These are phyloP conservation scores for Colletes gigas DNA, from an alignment of 1,140 invertebrate genomes.

Conservation along the genomic window DNA sequence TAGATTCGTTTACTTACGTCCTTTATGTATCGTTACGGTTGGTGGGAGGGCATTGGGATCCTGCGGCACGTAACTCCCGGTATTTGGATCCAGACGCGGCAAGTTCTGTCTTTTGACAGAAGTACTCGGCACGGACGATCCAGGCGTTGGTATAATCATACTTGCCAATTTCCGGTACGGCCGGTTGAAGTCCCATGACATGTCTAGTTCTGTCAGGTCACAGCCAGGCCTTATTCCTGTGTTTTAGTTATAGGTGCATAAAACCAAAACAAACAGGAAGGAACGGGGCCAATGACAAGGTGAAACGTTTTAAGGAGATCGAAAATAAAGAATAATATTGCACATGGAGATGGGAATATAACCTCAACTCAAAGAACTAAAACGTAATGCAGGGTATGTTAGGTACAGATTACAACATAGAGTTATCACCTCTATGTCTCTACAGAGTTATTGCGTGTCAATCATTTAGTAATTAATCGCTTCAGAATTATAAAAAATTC, in stretches of 20 bases:
- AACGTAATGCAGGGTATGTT: conserved; percentile 31
- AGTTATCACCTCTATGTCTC: neutral
- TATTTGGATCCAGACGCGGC: conserved; percentile 80
- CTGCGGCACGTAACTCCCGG: conserved; percentile 83
- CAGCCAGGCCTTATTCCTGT: conserved; percentile 91
- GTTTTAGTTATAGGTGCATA: conserved; percentile 77
- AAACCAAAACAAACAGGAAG: conserved; percentile 76
- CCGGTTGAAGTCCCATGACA: conserved; percentile 78
- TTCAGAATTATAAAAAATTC: neutral
- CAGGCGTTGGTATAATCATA: conserved; percentile 75
- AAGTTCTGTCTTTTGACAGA: conserved; percentile 75
- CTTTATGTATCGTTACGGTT: conserved; percentile 82
- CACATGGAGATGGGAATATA: conserved; percentile 27
- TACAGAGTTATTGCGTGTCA: neutral
- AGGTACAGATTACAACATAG: conserved; percentile 12
- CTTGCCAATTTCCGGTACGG: conserved; percentile 70
- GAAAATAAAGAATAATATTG: conserved; percentile 50
- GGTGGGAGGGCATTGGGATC: conserved; percentile 82
- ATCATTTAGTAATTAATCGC: neutral
- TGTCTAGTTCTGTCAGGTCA: conserved; percentile 90
- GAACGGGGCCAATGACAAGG: conserved; percentile 55
- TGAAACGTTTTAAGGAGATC: conserved; percentile 31
- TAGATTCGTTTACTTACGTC: conserved; percentile 74
- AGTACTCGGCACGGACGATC: conserved; percentile 64
- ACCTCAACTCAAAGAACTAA: conserved; percentile 46